Base-by-base conservation (phyloP, 1,140 invertebrate genomes). In the Mya arenaria region DNA sequence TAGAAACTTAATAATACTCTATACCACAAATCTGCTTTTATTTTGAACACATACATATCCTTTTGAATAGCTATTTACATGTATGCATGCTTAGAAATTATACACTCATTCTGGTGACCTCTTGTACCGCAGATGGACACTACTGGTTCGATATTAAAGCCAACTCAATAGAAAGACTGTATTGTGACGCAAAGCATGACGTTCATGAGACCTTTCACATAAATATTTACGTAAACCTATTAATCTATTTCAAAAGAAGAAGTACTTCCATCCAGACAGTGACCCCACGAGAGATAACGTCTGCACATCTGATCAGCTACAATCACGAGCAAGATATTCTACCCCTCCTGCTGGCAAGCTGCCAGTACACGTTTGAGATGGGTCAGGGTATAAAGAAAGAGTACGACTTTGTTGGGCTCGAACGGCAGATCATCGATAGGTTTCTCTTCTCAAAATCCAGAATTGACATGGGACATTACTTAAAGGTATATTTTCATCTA, bases 331-430 rank as follows among this genome's bases (percentile, higher is more conserved):
- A 82, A 28, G 89, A 90, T 52, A 44, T 89, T 34, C 68, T 88
- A 32, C 87, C 88, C 4, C 13, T 90, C 30, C 72, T 90, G 5
- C 83, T 89, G 28, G 79, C 86, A 23, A 86, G 88, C 72, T 90
- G 87, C 52, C 86, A 88, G 58, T 90, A 90, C 74, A 86, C 88
- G 15, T 85, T 89, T 60, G 73, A 86, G 52, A 68, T 88, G 28
- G 86, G 88, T 5, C 69, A 88, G 52, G 84, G 83, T 0, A 86
- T 82, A 15, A 75, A 69, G 19, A 75, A 88, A 15, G 83, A 86
- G 28, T 90, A 90, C 72, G 86, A 90, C 66, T 90, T 88, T 83
- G 72, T 55, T 34, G 83, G 58, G 23, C 72, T 90, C 55, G 84
- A 89, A 65, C 66, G 83, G 56, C 87, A 88, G 55, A 62, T 89